phyloP scores from a whole-genome alignment of 2,797 vertebrate species.

The Mus minutoides region DNA sequence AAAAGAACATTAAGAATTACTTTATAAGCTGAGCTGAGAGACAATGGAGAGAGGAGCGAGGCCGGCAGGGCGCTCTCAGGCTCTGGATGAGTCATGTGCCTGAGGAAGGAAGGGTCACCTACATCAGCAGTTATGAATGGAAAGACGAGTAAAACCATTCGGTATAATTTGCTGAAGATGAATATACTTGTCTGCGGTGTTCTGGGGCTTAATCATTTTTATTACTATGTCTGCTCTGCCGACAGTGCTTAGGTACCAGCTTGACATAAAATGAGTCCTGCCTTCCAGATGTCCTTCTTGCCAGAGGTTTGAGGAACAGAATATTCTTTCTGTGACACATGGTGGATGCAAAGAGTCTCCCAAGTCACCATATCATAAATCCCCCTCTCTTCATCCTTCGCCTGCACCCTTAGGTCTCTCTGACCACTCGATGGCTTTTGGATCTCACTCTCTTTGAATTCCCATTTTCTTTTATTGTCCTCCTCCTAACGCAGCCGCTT shows the following conservation, averaged over 20 bases:
- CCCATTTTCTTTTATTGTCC: slow-evolving; percentile 69
- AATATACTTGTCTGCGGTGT: slow-evolving; percentile 70
- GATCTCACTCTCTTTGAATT: slow-evolving; percentile 69
- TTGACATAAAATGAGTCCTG: slow-evolving; percentile 72
- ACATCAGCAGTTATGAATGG: slow-evolving; percentile 63
- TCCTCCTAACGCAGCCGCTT: slow-evolving; percentile 36
- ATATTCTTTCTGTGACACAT: slow-evolving; percentile 47
- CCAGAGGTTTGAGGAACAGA: slow-evolving; percentile 50
- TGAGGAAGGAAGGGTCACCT: slow-evolving; percentile 59
- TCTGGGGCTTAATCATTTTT: slow-evolving; percentile 77
- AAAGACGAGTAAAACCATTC: slow-evolving; percentile 60
- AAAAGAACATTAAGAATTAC: not conserved
- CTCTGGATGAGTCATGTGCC: not conserved
- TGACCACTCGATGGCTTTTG: slow-evolving; percentile 77
- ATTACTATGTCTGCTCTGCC: slow-evolving; percentile 71
- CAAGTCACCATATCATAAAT: slow-evolving; percentile 59
- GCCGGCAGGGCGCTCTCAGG: not conserved
- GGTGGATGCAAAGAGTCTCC: slow-evolving; percentile 42
- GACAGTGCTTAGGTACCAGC: slow-evolving; percentile 57
- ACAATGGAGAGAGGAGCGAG: not conserved
- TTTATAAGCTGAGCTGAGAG: slow-evolving; percentile 10
- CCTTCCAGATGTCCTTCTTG: slow-evolving; percentile 73
- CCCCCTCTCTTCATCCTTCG: slow-evolving; percentile 60
- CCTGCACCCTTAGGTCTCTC: slow-evolving; percentile 76
- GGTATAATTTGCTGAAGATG: slow-evolving; percentile 72